phyloP scores from a whole-genome alignment of 2,797 vertebrate species.

The Chromobotia macracanthus region DNA sequence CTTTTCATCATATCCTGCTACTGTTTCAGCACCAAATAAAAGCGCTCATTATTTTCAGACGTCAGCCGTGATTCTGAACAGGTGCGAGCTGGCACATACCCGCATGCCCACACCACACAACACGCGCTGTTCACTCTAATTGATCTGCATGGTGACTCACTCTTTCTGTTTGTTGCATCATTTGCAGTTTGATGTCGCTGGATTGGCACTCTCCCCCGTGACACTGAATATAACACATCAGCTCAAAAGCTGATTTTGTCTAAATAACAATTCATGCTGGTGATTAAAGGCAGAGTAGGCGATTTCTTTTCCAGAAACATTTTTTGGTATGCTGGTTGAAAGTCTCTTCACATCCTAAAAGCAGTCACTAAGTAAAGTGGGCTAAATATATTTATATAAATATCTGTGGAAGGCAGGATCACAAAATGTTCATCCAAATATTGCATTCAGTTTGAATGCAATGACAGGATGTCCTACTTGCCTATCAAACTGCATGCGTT shows the following conservation, averaged over 20 bases:
- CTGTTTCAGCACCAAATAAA: no score
- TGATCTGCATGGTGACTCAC: conserved; percentile 49
- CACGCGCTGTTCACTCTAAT: conserved; percentile 44
- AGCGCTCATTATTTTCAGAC: background rate
- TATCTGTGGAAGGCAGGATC: no score
- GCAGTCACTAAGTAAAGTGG: background rate
- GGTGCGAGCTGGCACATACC: conserved; percentile 17
- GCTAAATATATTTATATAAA: no score
- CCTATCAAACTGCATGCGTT: no score
- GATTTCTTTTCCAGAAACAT: no score
- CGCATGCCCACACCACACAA: no score
- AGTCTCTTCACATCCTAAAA: no score
- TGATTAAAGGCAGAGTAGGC: background rate
- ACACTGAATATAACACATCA: conserved; percentile 39
- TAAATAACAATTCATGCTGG: conserved; percentile 16
- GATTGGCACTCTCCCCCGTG: conserved; percentile 29
- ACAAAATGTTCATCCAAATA: no score
- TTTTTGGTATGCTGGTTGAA: no score
- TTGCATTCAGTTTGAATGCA: no score
- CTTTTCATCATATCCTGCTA: background rate
- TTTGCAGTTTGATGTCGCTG: conserved; percentile 52
- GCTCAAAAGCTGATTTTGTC: background rate
- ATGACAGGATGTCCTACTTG: no score
- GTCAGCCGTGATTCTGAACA: background rate
- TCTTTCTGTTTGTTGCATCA: conserved; percentile 64